Conservation (phyloP, 2,797 vertebrate species). For the Austrolebias charrua region DNA sequence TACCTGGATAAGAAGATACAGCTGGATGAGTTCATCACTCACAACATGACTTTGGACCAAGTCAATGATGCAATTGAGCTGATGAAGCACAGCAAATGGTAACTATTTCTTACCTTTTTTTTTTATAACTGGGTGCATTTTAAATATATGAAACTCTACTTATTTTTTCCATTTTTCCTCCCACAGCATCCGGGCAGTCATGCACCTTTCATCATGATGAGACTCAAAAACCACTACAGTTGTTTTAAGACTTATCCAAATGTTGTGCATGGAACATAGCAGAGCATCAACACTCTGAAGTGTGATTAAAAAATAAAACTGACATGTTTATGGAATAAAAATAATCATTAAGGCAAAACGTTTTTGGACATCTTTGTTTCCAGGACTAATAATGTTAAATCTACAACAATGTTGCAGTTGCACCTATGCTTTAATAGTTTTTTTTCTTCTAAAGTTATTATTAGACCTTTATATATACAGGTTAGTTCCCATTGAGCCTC, state of each 20-base stretch:
- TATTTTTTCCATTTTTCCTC: slow-evolving; percentile 20
- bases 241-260: not conserved
- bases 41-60: slow-evolving; percentile 80
- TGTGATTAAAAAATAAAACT: not conserved
- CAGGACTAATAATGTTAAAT: not conserved
- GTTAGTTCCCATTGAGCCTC: no score
- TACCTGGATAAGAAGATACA: slow-evolving; percentile 85
- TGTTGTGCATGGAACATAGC: not conserved
- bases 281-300: not conserved
- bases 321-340: no score
- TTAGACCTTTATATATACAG: no score
- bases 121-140: not conserved
- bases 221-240: not conserved
- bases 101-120: no score
- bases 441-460: no score
- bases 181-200: slow-evolving; percentile 80
- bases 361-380: slow-evolving; percentile 5
- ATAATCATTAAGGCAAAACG: no score
- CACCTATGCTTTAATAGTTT: no score
- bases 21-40: slow-evolving; percentile 87
- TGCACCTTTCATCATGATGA: slow-evolving; percentile 58
- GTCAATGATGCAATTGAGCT: slow-evolving; percentile 87
- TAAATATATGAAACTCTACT: not conserved
- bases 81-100: slow-evolving; percentile 84
- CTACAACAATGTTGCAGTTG: not conserved